A percentile compares a stretch with the other conserved stretches of the same genome.
These are phyloP conservation scores for Ochotona princeps DNA, from an alignment of 2,113 vertebrate species.

Conservation along the genomic window DNA sequence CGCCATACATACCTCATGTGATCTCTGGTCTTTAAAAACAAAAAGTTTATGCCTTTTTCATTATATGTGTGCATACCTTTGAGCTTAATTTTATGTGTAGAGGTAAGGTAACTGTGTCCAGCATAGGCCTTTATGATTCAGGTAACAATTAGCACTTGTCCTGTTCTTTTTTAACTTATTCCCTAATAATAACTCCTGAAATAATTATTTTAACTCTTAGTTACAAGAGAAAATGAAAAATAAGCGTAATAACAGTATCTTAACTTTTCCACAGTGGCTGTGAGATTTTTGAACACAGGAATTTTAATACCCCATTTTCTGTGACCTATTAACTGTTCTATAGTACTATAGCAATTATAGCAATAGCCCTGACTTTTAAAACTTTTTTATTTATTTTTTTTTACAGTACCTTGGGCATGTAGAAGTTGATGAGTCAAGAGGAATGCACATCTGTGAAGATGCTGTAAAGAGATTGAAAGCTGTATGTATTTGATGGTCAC, in stretches of 20 bases:
- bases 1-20: not conserved
- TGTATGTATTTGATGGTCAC: conserved; percentile 91
- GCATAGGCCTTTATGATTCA: not conserved
- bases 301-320: conserved; percentile 35
- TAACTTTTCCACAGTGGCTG: not conserved
- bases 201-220: conserved; percentile 50
- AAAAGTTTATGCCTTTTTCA: conserved; percentile 13
- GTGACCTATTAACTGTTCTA: not conserved
- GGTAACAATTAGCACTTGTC: not conserved
- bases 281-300: conserved; percentile 13
- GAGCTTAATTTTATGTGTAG: conserved; percentile 20
- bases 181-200: conserved; percentile 10
- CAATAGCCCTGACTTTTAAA: conserved; percentile 52
- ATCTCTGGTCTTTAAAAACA: conserved; percentile 21
- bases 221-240: not conserved
- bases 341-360: not conserved
- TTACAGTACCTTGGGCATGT: conserved; percentile 97
- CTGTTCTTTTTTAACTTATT: conserved; percentile 12
- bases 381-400: conserved; percentile 39
- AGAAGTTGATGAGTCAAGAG: conserved; percentile 98
- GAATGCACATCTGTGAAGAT: conserved; percentile 99
- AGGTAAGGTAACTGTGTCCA: not conserved
- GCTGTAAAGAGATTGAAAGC: conserved; percentile 98
- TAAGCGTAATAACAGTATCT: conserved; percentile 46
- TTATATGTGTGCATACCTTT: not conserved